These are phyloP conservation scores for Pitangus sulphuratus DNA, from an alignment of 2,797 vertebrate species.

Conservation along the genomic window DNA sequence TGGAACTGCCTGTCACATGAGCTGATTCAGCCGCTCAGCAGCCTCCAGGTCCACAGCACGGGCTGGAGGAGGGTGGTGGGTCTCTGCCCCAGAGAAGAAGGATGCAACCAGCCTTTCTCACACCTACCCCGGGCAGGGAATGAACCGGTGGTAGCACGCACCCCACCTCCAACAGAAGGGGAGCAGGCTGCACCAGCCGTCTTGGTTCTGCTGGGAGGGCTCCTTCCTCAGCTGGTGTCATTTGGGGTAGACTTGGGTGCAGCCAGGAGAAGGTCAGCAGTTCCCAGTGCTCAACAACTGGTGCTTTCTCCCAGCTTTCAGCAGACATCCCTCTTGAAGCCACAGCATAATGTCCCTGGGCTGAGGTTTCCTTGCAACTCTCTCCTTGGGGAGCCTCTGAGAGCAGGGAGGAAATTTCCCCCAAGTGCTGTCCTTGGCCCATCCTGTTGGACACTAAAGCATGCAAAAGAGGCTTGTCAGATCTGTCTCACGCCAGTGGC, in stretches of 20 bases:
- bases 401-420: not conserved
- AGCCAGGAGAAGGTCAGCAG: not conserved
- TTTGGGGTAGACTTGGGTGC: not conserved
- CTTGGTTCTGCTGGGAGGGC: not conserved
- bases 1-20: conserved; percentile 51
- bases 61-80: not conserved
- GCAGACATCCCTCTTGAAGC: not conserved
- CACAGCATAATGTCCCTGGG: not conserved
- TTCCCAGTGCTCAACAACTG: not conserved
- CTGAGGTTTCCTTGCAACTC: not conserved
- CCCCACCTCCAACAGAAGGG: rapidly evolving
- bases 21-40: conserved; percentile 53
- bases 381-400: not conserved
- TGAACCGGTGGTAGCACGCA: rapidly evolving
- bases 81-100: not conserved
- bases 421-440: not conserved
- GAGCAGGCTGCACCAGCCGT: not conserved
- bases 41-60: not conserved
- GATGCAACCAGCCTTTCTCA: not conserved
- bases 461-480: not conserved
- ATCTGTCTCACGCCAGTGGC: not conserved
- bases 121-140: not conserved
- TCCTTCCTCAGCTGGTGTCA: rapidly evolving
- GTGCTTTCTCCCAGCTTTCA: not conserved
- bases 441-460: not conserved